These are phyloP conservation scores for Eristalis intricaria DNA, from an alignment of 2,888 invertebrate genomes.

Conservation along the genomic window DNA sequence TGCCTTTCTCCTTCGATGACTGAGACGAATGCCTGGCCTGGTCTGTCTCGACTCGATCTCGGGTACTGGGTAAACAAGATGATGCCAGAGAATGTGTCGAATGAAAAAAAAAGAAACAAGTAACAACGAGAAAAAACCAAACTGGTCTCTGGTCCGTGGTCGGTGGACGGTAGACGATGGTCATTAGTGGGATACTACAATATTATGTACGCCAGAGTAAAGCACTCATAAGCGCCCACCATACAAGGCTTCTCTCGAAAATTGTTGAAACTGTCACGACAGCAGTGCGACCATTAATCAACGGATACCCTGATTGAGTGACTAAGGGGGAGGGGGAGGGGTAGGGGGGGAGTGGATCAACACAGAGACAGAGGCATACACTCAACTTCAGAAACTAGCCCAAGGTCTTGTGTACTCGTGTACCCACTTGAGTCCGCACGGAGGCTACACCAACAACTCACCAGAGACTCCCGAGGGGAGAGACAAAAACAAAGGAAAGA, in stretches of 20 bases:
- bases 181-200: slow-evolving; percentile 59
- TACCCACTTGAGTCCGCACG: slow-evolving; percentile 1
- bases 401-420: slow-evolving; percentile 50
- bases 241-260: slow-evolving; percentile 24
- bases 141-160: slow-evolving; percentile 24
- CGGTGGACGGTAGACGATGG: slow-evolving; percentile 9
- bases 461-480: neutral
- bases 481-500: neutral
- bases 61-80: slow-evolving; percentile 79
- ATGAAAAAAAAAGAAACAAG: neutral
- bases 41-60: slow-evolving; percentile 77
- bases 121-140: neutral
- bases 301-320: slow-evolving; percentile 30
- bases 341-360: neutral
- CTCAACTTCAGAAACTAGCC: slow-evolving; percentile 61
- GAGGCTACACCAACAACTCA: neutral
- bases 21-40: slow-evolving; percentile 47
- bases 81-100: slow-evolving; percentile 28
- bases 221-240: slow-evolving; percentile 57
- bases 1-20: slow-evolving; percentile 68
- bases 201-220: slow-evolving; percentile 12
- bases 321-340: slow-evolving; percentile 27
- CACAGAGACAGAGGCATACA: slow-evolving; percentile 10
- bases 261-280: slow-evolving; percentile 63
- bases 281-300: slow-evolving; percentile 62